Evolutionary conservation across 2,113 vertebrate genomes (phyloP), one percentile per base, ranked within the genome.

Genomic region (Aptenodytes forsteri): DNA sequence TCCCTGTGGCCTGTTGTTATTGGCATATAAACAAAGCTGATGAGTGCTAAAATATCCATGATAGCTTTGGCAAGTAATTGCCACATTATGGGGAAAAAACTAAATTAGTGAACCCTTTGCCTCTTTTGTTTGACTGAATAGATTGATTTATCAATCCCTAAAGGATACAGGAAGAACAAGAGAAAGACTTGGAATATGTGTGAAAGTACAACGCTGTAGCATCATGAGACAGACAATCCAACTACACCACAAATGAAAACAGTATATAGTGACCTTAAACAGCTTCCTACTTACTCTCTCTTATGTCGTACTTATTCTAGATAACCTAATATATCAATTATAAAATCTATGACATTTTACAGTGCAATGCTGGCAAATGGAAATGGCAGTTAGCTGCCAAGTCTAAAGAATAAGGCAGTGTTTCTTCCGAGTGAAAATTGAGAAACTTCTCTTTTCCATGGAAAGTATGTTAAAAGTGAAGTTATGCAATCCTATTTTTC

Each of bases 11-110:
- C 62, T 72, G 81, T 96, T 96, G 81, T 91, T 91, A 96, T 30
- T 34, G 46, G 89, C 55, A 79, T 16, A 71, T n/a, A 95, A 97
- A 94, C 87, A 96, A 95, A 95, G 65, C 91, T 34, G 46, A 85
- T 25, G 61, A 93, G 81, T 15, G 4, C 49, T 16, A 76, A 78
- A 92, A 78, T 32, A 89, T 34, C 83, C 21, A 3, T 10, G 27
- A 91, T 22, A 78, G 40, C 26, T 94, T 84, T 97, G 84, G 87
- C 83, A 92, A 95, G 75, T 38, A 20, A 71, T 26, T 46, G 50
- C 54, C 78, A 49, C 2, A 1, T 83, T 89, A 79, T 61, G 95
- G 77, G 77, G 91, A 97, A 96, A 95, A 81, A 70, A 72, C 7
- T 29, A 6, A 46, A 13, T 47, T 52, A 92, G 34, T 21, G 38